Base-by-base conservation (phyloP, 2,888 invertebrate species). In the Eupithecia subumbrata region DNA sequence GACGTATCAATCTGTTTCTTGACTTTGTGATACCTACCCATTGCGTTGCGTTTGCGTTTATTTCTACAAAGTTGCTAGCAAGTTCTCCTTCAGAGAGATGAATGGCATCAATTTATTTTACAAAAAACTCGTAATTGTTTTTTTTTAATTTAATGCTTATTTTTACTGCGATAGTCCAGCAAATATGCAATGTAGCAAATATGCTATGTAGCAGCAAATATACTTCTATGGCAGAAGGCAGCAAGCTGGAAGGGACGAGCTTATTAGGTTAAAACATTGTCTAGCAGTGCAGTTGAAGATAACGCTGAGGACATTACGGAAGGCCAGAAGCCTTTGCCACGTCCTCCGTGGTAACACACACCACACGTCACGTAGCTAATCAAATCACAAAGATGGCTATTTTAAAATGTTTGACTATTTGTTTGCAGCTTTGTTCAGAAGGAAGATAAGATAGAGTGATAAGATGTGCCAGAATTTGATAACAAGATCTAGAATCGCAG, bases 381-480 rank as follows among this genome's bases (percentile, higher is more conserved):
- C 22, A n/a, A 56, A 56, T 56, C 22, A n/a, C n/a, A 56, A 14
- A 60, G 5, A 12, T 25, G 60, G 60, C 60, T 60, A 60, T 60
- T 60, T 60, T 64, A 12, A 40, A 67, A 67, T 40, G 1, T 40
- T 34, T n/a, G 40, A 5, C 40, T 43, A 40, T 43, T 68, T 43
- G 68, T 22, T 2, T 7, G 12, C 22, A 43, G 22, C 45, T 68
- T 45, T 16, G 68, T 43, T 68, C 25, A 43, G 43, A 45, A 67
- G 43, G n/a, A 45, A 25, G 40, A 68, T 67, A 67, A 67, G 40
- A 68, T 45, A 22, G n/a, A 43, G 68, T 25, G 68, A 68, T 68
- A 68, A 68, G 25, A 43, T 45, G 40, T 68, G 12, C 11, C 43
- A 40, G 16, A 68, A 45, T 37, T 67, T n/a, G n/a, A 40, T 67